phyloP scores from a whole-genome alignment of 2,113 vertebrate species.

The Sula dactylatra region DNA sequence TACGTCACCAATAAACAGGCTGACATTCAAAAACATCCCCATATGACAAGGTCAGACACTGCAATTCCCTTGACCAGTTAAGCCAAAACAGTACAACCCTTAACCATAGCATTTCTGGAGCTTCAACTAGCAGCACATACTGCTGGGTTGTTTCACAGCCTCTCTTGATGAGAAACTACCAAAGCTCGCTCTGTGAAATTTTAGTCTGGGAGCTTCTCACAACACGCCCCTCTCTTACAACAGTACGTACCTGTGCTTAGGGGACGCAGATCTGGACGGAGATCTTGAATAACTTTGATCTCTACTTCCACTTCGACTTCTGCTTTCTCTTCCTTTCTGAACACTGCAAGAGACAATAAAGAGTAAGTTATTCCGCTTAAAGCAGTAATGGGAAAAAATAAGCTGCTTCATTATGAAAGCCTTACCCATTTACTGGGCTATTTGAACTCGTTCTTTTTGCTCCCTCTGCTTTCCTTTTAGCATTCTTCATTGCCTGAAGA shows the following conservation, averaged over 20 bases:
- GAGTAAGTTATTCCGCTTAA: background rate
- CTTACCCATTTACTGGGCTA: slow-evolving; percentile 80
- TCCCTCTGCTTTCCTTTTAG: slow-evolving; percentile 73
- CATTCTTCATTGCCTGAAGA: slow-evolving; percentile 73
- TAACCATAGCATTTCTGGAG: background rate
- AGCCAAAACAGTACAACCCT: background rate
- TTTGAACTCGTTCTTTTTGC: slow-evolving; percentile 61
- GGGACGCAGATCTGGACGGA: slow-evolving; percentile 72
- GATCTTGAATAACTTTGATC: slow-evolving; percentile 80
- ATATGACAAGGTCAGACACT: background rate
- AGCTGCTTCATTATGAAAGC: no score
- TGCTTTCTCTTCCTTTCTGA: slow-evolving; percentile 73
- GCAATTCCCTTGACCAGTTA: background rate
- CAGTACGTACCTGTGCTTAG: slow-evolving; percentile 69
- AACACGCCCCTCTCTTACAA: background rate
- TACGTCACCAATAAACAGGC: background rate
- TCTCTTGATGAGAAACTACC: accelerated
- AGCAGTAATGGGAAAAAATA: accelerated
- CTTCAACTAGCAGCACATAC: accelerated
- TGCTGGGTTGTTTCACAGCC: background rate
- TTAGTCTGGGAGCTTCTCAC: background rate
- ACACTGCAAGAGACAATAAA: slow-evolving; percentile 31
- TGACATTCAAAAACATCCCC: background rate
- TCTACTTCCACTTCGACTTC: slow-evolving; percentile 75
- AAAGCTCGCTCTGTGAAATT: accelerated